Base-by-base conservation (phyloP, 1,140 invertebrate species). In the Drosophila watanabei region DNA sequence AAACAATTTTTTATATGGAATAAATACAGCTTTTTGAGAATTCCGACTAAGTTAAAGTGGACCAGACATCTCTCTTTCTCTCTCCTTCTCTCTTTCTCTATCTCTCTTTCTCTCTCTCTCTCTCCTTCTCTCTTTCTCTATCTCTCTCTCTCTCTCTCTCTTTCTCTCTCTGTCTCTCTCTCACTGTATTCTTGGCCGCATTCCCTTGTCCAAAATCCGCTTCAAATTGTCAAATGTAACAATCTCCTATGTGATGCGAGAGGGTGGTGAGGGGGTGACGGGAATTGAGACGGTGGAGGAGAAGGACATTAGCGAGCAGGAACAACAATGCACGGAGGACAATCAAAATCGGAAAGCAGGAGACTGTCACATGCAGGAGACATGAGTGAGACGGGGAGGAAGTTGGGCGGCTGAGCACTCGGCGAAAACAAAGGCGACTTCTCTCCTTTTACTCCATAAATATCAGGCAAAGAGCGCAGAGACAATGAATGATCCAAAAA, bases 181-280 rank as follows among this genome's bases (percentile, higher is more conserved):
- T 6, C 7, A 13, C 5, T 16, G 16, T 11, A 1, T 32, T 14
- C 32, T 10, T 24, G 8, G 24, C 41, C 8, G 39, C 58, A 18
- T 62, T 16, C 28, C 35, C 63, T 68, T 18, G 5, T 51, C 32
- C 30, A 41, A 63, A 85, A 86, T 79, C 66, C 49, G 75, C 84
- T 83, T 88, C 65, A 62, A 69, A 83, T 72, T 65, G 54, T 79
- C 69, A 69, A 79, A 70, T 70, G 69, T 79, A 75, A 60, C 69
- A 77, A 77, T 52, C 54, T 64, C 58, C 61, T 69, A 16, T 41
- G 60, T 61, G 39, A 45, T 48, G 41, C 46, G 58, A 70, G 58
- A 70, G 9, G 49, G 2, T 14, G 9, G 16, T 6, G 32, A 5
- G 39, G 32, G 32, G 59, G 6, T 30, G 41, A 14, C 8, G 16